phyloP scores from a whole-genome alignment of 2,797 vertebrate genomes.

The Nannoperca australis region DNA sequence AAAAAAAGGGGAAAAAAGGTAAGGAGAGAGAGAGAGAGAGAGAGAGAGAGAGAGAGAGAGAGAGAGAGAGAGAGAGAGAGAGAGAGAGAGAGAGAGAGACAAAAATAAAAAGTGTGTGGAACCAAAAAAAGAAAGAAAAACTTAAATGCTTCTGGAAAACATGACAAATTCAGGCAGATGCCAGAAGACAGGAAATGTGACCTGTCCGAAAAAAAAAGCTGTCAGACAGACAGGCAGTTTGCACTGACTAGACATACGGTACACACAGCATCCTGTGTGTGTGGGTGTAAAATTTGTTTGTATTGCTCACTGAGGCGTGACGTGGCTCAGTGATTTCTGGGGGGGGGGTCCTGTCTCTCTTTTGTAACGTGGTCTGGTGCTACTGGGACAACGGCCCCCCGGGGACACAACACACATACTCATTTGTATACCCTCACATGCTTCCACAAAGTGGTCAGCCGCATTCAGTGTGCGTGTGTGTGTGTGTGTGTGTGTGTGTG shows the following conservation, averaged over 20 bases:
- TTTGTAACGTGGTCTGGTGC: slow-evolving; percentile 49
- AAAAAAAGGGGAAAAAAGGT: too few species aligned
- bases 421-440: slow-evolving; percentile 35
- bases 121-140: neutral
- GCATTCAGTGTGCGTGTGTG: neutral
- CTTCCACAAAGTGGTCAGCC: slow-evolving; percentile 26
- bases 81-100: neutral
- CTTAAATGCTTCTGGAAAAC: slow-evolving; percentile 1
- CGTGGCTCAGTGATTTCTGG: slow-evolving; percentile 39
- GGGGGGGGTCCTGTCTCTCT: slow-evolving; percentile 35
- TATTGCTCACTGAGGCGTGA: slow-evolving; percentile 15
- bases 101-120: neutral
- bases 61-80: too few species aligned
- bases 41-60: neutral
- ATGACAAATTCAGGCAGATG: slow-evolving; percentile 10
- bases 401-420: slow-evolving; percentile 32
- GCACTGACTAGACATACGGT: slow-evolving; percentile 28
- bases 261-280: slow-evolving; percentile 25
- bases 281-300: slow-evolving; percentile 10
- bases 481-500: neutral
- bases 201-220: neutral
- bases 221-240: slow-evolving; percentile 22
- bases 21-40: neutral
- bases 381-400: slow-evolving; percentile 39
- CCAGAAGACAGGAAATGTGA: slow-evolving; percentile 36